These are phyloP conservation scores for Dione juno DNA, from an alignment of 2,888 invertebrate genomes.

Conservation along the genomic window DNA sequence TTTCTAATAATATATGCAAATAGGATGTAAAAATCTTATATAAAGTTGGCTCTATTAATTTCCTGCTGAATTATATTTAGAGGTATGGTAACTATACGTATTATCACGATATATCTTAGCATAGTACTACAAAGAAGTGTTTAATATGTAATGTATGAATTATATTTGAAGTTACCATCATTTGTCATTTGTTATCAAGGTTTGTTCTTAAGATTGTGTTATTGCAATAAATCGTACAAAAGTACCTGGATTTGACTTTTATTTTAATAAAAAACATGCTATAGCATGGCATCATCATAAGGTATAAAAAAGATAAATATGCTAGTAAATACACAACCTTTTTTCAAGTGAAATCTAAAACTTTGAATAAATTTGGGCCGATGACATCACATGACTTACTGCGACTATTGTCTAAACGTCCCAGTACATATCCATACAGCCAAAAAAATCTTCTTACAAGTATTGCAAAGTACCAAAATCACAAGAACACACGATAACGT, in stretches of 20 bases:
- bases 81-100: background rate
- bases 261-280: background rate
- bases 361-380: no score
- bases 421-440: no score
- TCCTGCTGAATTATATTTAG: conserved; percentile 16
- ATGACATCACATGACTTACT: no score
- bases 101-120: conserved; percentile 24
- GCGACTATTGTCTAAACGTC: no score
- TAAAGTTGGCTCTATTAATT: conserved; percentile 17
- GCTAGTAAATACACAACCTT: no score
- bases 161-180: conserved; percentile 77
- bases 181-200: conserved; percentile 72
- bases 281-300: no score
- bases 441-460: no score
- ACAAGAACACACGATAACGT: no score
- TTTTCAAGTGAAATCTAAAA: no score
- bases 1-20: conserved; percentile 34
- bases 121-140: conserved; percentile 28
- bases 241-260: conserved; percentile 46
- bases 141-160: conserved; percentile 60
- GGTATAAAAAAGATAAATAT: no score
- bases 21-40: conserved; percentile 15
- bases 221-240: conserved; percentile 81
- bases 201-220: conserved; percentile 80
- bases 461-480: no score